Conservation (phyloP, 2,113 vertebrate genomes). For the Ovibos moschatus region DNA sequence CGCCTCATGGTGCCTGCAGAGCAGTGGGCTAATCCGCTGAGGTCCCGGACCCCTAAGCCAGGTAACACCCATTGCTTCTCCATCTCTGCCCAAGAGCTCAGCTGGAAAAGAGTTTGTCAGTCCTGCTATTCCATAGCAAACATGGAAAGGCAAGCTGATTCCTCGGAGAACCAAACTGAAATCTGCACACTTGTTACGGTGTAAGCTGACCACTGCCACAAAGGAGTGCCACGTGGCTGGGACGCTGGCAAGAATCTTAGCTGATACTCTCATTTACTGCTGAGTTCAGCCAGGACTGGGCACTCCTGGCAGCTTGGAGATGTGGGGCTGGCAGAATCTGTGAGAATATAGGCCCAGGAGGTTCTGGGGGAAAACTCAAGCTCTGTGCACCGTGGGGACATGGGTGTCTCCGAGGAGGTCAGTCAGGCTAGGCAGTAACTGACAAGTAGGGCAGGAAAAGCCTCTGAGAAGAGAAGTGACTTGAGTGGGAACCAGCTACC, state of each 20-base stretch:
- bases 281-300: background rate
- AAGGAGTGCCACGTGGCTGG: rapidly evolving
- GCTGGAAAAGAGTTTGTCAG: background rate
- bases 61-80: background rate
- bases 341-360: rapidly evolving
- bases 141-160: background rate
- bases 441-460: background rate
- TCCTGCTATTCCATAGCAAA: background rate
- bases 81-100: background rate
- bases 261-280: background rate
- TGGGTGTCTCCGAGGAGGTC: background rate
- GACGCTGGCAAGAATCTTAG: rapidly evolving
- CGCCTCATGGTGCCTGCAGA: rapidly evolving
- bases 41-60: background rate
- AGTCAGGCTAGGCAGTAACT: background rate
- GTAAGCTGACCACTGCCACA: rapidly evolving
- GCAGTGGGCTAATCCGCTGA: background rate
- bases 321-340: background rate
- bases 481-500: background rate
- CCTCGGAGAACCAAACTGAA: background rate
- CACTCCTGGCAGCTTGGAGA: background rate
- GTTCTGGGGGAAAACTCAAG: background rate
- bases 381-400: background rate
- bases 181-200: background rate
- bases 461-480: background rate